Base-by-base conservation (phyloP, 1,140 invertebrate species). In the Copidosoma floridanum region DNA sequence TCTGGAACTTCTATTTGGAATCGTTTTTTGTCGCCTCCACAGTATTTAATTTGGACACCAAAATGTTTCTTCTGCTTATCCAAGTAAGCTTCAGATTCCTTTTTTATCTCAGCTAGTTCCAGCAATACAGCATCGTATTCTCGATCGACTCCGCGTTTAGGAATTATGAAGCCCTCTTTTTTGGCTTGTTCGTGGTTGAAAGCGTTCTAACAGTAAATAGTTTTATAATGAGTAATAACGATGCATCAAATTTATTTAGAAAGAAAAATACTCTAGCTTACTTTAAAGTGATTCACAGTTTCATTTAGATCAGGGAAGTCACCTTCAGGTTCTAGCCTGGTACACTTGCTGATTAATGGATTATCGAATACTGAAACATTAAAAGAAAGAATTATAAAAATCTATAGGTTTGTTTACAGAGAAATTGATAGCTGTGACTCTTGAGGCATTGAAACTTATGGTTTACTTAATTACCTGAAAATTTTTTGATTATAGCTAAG, bases 1-100 rank as follows among this genome's bases (percentile, higher is more conserved):
- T 97, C 94, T 0, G 97, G 91, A 20, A 99, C 84, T 81, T 99
- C 97, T 27, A 99, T 79, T 71, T 98, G 94, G 79, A 88, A 99
- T 10, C 96, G 84, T 74, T 97, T 99, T 70, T 91, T 93, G 55
- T 94, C 96, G 1, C 80, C 82, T 2, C 95, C 95, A 74, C 89
- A 86, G 75, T 90, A 98, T 1, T 78, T 80, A 0, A 96, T 77
- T 84, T 93, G 79, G 11, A 84, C 84, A 1, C 79, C 78, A 51
- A 84, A 82, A 61, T 80, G 72, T 52, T 68, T 86, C 64, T 85
- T 85, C 72, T 97, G 90, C 56, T 89, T 88, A 47, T 86, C 83
- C 55, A 90, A 87, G 66, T 90, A 89, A 55, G 83, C 84, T 55
- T 89, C 83, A 1, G 88, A 71, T 70, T 89, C 86, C 60, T 85